Conservation (phyloP, 2,888 invertebrate species). For the Colostygia pectinataria region DNA sequence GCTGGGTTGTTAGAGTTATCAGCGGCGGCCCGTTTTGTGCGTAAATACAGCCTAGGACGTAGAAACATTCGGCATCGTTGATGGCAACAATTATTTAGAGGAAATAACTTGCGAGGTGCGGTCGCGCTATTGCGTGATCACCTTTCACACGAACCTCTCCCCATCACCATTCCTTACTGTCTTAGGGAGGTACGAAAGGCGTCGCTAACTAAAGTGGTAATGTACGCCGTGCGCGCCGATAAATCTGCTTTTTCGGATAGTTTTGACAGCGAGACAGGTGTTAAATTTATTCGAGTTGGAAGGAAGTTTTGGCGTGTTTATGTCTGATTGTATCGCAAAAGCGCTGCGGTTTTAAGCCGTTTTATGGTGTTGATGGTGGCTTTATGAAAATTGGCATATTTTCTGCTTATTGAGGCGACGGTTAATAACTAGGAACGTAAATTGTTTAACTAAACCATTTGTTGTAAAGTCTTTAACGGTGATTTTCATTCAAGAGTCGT, state of each 20-base stretch:
- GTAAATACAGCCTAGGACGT: slow-evolving; percentile 8
- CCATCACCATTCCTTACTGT: slow-evolving; percentile 41
- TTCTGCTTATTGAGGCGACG: slow-evolving; percentile 22
- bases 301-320: slow-evolving; percentile 56
- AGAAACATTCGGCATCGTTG: slow-evolving; percentile 49
- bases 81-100: slow-evolving; percentile 67
- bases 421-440: slow-evolving; percentile 3
- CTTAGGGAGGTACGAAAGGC: slow-evolving; percentile 30
- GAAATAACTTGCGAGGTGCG: slow-evolving; percentile 55
- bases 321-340: slow-evolving; percentile 53
- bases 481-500: not conserved
- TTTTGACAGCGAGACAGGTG: slow-evolving; percentile 66
- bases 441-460: not conserved
- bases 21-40: not conserved
- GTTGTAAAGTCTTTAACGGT: not conserved
- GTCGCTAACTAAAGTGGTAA: slow-evolving; percentile 43
- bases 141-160: slow-evolving; percentile 39
- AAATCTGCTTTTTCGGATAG: slow-evolving; percentile 39
- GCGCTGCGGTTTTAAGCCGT: slow-evolving; percentile 35
- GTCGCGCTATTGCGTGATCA: slow-evolving; percentile 45
- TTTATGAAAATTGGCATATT: slow-evolving; percentile 49
- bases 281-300: slow-evolving; percentile 63
- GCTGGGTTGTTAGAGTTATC: too few species aligned
- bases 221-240: slow-evolving; percentile 42
- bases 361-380: slow-evolving; percentile 56